Base-by-base conservation (phyloP, 2,113 vertebrate species). In the Tiliqua scincoides region DNA sequence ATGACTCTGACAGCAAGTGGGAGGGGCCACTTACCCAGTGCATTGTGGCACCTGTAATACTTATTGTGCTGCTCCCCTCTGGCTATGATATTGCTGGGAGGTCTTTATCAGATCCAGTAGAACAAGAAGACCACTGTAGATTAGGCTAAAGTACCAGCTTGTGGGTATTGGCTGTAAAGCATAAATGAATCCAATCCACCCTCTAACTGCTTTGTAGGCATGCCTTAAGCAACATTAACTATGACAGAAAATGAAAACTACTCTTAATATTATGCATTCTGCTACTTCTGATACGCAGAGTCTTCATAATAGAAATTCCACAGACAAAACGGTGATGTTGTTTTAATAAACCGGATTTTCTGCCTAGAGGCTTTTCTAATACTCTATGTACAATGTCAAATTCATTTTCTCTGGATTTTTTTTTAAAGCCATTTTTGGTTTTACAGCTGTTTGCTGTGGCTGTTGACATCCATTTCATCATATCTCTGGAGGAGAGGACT, bases 401-500 rank as follows among this genome's bases (percentile, higher is more conserved):
- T 82, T 85, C 40, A 30, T 88, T 87, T 89, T 62, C 37, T 52
- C 18, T 0, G 82, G 75, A 61, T 32, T 8, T 85, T 88, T 86
- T 12, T 20, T 71, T 73, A 74, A 74, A 32, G 83, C 81, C 70
- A 83, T 27, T 67, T 83, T 7, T 76, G 2, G 65, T 91, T 90
- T 57, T 86, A 87, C 89, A 77, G 27, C 37, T 37, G 81, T 83
- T 86, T 86, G 68, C 85, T 73, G 61, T 32, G 32, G 5, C 83
- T 82, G 11, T 78, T 89, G 89, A 48, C 9, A 90, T 83, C 71
- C 4, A 93, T 85, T 92, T 18, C 67, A 89, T 89, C 37, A 74
- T 10, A 17, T 91, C 59, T 89, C 43, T 67, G 68, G 62, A 92
- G 79, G 79, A 89, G 91, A 92, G 25, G 67, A 65, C 2, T 87